Base-by-base conservation (phyloP, 2,113 vertebrate genomes). In the Sitta europaea region DNA sequence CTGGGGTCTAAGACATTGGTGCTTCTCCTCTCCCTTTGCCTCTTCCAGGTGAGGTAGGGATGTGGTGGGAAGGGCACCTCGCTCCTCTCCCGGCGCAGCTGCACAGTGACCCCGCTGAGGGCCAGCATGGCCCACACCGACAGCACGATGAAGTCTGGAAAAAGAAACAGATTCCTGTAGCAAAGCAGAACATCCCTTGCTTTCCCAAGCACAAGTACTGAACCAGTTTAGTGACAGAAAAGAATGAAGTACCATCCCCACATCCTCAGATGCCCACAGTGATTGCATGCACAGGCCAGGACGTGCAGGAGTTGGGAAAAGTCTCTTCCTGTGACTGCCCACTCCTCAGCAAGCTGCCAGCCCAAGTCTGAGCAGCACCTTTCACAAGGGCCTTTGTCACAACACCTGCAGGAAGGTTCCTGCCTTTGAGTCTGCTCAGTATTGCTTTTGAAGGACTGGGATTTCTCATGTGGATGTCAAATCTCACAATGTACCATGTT, bases 1-100 rank as follows among this genome's bases (percentile, higher is more conserved):
- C 99, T 99, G 11, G 99, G 99, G 92, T 99, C 99, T 87, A 99
- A 97, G 40, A 99, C 97, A 86, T 99, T 99, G 15, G 99, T 99
- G 51, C 98, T 98, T n/a, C 99, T 98, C 8, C 99, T 98, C 43
- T 99, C 99, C 24, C 98, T 97, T 31, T 99, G 99, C 53, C 98
- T 98, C 77, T 98, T 98, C 99, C 99, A 99, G 96, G 98, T 87
- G 75, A 98, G 92, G 62, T 99, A 99, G 0, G 99, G 99, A 76
- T 99, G 99, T 2, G 99, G 98, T 0, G 99, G 99, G 96, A 99
- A 99, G 66, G 98, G 97, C 0, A 98, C 98, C 9, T 97, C 97
- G 0, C 97, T 97, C 42, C 98, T 98, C 92, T 99, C 99, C 20
- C 98, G 97, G 78, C 98, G 98, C 12, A 99, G 98, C 98, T 99